Percentiles rank a stretch among this genome's conserved stretches.
Evolutionary conservation across 2,113 vertebrate species (phyloP).

Genomic region (Eulemur macaco): DNA sequence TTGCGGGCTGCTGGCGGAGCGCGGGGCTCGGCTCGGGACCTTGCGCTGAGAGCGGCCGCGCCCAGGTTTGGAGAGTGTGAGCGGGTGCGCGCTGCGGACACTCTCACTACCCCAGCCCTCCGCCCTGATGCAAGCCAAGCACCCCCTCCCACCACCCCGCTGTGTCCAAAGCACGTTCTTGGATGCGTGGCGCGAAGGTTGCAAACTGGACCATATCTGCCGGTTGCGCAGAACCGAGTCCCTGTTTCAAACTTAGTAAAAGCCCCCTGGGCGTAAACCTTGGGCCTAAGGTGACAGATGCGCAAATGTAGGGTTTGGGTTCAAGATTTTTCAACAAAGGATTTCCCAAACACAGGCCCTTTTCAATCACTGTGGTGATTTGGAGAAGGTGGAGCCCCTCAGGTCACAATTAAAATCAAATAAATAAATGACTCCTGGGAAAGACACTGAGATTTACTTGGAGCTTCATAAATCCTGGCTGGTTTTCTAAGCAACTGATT

Average conservation of each 20-base stretch:
- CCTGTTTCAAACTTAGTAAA: constrained; percentile 60
- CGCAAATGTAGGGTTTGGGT: not conserved
- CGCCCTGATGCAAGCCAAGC: not conserved
- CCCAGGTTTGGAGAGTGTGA: not conserved
- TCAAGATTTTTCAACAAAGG: not conserved
- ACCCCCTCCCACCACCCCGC: not conserved
- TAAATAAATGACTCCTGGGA: not conserved
- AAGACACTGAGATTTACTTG: not conserved
- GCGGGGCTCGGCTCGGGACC: not conserved
- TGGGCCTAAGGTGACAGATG: not conserved
- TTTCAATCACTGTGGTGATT: not conserved
- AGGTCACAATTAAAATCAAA: constrained; percentile 14
- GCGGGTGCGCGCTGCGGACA: not conserved
- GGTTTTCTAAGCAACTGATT: constrained; percentile 19
- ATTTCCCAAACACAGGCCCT: not conserved
- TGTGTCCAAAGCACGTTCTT: not conserved
- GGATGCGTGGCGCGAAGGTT: not conserved
- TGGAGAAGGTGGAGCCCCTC: not conserved
- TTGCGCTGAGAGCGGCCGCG: not conserved
- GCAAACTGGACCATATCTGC: not conserved
- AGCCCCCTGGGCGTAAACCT: not conserved
- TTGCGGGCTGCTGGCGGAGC: not conserved
- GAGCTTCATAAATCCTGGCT: not conserved
- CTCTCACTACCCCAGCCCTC: not conserved
- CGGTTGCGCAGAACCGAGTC: not conserved